phyloP scores from a whole-genome alignment of 2,113 vertebrate species.

The Rissa tridactyla region DNA sequence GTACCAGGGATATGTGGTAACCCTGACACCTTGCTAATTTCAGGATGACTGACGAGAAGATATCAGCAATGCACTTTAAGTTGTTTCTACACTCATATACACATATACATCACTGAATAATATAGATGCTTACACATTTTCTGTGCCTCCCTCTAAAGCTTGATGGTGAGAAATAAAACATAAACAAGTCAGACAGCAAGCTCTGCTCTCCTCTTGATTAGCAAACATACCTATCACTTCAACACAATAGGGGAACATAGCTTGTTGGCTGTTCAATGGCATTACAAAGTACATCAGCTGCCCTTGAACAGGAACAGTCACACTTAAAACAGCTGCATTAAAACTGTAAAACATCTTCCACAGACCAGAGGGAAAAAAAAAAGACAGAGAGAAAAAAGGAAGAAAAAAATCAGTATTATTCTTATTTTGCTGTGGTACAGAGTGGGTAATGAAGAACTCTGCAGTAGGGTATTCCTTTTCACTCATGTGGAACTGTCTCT shows the following conservation, averaged over 20 bases:
- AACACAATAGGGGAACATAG: slow-evolving; percentile 56
- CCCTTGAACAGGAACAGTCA: slow-evolving; percentile 51
- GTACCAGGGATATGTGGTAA: background rate
- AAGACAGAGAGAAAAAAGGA: background rate
- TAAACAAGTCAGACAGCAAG: slow-evolving; percentile 67
- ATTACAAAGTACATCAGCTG: slow-evolving; percentile 63
- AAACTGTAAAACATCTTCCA: slow-evolving; percentile 54
- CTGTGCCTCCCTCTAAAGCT: slow-evolving; percentile 53
- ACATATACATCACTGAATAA: slow-evolving; percentile 17
- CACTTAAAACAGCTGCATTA: slow-evolving; percentile 50
- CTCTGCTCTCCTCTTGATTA: slow-evolving; percentile 67
- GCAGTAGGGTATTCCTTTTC: background rate
- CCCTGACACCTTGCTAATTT: background rate
- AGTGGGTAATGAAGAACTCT: slow-evolving; percentile 40
- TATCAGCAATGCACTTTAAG: background rate
- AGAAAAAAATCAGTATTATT: slow-evolving; percentile 16
- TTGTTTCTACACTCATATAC: background rate
- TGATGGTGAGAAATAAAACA: slow-evolving; percentile 63
- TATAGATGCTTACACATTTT: slow-evolving; percentile 41
- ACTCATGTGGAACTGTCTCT: slow-evolving; percentile 53
- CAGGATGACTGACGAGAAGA: background rate
- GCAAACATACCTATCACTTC: slow-evolving; percentile 67
- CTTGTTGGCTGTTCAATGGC: slow-evolving; percentile 34
- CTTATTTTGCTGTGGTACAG: slow-evolving; percentile 26
- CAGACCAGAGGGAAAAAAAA: background rate